A percentile compares a stretch with the other conserved stretches of the same genome.
Evolutionary conservation across 2,888 invertebrate species (phyloP).

Genomic region (Anagyrus pseudococci): DNA sequence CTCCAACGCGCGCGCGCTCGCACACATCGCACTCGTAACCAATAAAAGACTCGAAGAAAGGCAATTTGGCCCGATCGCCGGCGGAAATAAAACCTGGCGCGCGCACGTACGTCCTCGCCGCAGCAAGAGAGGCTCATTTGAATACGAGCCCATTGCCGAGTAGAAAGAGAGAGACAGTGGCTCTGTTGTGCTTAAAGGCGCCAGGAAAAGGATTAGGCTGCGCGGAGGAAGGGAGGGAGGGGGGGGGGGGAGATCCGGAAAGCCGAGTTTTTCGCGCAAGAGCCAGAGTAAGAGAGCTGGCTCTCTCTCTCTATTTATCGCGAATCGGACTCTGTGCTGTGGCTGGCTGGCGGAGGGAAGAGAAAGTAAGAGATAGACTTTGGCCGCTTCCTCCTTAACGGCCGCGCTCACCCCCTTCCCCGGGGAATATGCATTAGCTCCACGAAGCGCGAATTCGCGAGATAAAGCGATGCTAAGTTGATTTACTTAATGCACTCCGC

Average conservation of each 20-base stretch:
- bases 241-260: too few relatives aligned
- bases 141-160: too few relatives aligned
- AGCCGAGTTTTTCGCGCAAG: not conserved
- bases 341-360: not conserved
- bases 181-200: not conserved
- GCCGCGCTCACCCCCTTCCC: not conserved
- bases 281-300: not conserved
- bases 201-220: not conserved
- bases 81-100: not conserved
- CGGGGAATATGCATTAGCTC: conserved; percentile 39
- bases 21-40: conserved; percentile 14
- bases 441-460: conserved; percentile 39
- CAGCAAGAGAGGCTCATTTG: too few relatives aligned
- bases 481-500: conserved; percentile 38
- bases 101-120: too few relatives aligned
- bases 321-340: not conserved
- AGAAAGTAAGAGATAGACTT: too few relatives aligned
- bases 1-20: conserved; percentile 1
- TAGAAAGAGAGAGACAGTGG: too few relatives aligned
- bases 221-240: too few relatives aligned
- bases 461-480: conserved; percentile 38
- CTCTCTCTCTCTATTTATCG: not conserved
- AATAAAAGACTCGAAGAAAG: not conserved
- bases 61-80: not conserved
- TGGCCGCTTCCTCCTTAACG: not conserved